Evolutionary conservation across 2,888 invertebrate genomes (phyloP).

Genomic region (Chromoteleia sp.): DNA sequence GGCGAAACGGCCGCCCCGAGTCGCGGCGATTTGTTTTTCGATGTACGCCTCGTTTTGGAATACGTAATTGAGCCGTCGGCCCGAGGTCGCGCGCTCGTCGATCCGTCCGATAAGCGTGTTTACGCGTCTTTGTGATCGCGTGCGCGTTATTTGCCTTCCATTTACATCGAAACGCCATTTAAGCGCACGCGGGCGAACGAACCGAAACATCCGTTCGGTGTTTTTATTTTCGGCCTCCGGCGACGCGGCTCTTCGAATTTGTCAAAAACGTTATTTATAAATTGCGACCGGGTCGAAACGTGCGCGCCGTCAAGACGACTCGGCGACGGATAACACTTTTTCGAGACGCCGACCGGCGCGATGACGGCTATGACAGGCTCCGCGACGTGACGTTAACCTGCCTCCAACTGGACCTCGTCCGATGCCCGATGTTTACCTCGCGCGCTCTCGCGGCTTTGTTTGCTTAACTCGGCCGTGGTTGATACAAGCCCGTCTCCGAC

Average conservation of each 20-base stretch:
- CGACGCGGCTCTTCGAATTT: constrained; percentile 18
- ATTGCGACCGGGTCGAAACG: constrained; percentile 21
- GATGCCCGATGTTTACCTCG: constrained; percentile 58
- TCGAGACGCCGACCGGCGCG: constrained; percentile 41
- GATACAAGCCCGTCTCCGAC: constrained; percentile 66
- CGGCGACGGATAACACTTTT: constrained; percentile 52
- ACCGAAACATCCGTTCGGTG: not conserved
- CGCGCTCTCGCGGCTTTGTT: constrained; percentile 51
- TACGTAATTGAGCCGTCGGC: constrained; percentile 43
- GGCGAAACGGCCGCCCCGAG: not conserved
- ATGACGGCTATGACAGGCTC: constrained; percentile 67
- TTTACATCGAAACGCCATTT: constrained; percentile 39
- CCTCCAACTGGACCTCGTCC: constrained; percentile 61
- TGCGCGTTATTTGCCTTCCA: constrained; percentile 43
- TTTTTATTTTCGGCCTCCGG: constrained; percentile 22
- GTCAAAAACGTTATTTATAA: constrained; percentile 60
- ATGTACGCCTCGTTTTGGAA: constrained; percentile 34
- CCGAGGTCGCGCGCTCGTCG: constrained; percentile 7
- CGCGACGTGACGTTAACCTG: constrained; percentile 35
- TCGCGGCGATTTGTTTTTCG: constrained; percentile 25
- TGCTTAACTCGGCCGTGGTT: constrained; percentile 61
- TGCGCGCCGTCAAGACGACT: constrained; percentile 23
- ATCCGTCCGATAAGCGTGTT: constrained; percentile 50
- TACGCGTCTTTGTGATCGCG: constrained; percentile 45
- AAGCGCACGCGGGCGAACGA: not conserved